Evolutionary conservation across 2,113 vertebrate species (phyloP), one percentile per base, ranked within the genome.

Genomic region (Ammospiza caudacuta): DNA sequence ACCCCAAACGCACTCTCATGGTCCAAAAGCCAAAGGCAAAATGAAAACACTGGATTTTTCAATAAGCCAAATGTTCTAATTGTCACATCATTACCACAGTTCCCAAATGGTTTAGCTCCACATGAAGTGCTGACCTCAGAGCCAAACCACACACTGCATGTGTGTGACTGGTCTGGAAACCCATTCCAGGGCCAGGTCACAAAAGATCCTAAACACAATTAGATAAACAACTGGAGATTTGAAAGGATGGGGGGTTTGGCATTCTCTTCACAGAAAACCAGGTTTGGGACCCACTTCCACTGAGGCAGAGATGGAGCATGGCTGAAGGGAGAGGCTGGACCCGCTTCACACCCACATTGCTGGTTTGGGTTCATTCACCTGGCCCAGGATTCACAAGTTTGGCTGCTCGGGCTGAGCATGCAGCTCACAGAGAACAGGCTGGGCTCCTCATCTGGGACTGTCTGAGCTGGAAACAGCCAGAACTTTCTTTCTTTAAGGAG

Each of bases 101-200:
- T 80, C 35, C 16, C 3, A 19, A 49, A 20, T 15, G 12, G 16
- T 66, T 85, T 46, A 54, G 35, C 20, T 44, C 24, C 27, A 11
- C 43, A 18, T 0, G 1, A 61, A 22, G 15, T 4, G 2, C 76
- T 33, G 47, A n/a, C 25, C 51, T 64, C 9, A 0, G 1, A 31
- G 27, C 35, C 47, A 37, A 70, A 31, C 9, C 5, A 1, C 25
- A 21, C 1, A 0, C 28, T 29, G 6, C 2, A 4, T 13, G 35
- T 24, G 22, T 69, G 31, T 2, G 22, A 5, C 47, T 23, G 43
- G 3, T 67, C 14, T 44, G 55, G 37, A 91, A 85, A 47, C 29
- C 41, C 57, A 24, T 16, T 44, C 21, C 68, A 37, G 10, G 5
- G 21, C 39, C 59, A 31, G 9, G 27, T 39, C 83, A 55, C 41